Conservation (phyloP, 2,797 vertebrate genomes). For the Lagorchestes hirsutus region DNA sequence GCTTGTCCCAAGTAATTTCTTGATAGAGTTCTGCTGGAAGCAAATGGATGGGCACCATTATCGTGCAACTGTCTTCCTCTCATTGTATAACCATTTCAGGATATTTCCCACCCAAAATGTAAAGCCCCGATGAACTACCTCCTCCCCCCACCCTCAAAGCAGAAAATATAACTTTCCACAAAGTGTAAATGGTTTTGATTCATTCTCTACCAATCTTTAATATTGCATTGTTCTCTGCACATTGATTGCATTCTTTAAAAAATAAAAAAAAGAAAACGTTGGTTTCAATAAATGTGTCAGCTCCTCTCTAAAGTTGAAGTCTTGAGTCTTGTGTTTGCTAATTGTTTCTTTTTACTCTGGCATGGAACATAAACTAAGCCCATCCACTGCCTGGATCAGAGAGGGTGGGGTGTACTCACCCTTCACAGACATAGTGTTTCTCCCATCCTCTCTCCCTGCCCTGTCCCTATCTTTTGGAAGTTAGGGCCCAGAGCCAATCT, state of each 20-base stretch:
- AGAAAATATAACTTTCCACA: not conserved
- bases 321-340: not conserved
- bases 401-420: not conserved
- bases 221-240: not conserved
- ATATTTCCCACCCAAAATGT: not conserved
- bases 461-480: conserved; percentile 47
- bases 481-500: conserved; percentile 53
- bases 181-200: not conserved
- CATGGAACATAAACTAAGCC: not conserved
- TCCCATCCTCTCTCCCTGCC: not conserved
- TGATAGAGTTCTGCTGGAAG: not conserved
- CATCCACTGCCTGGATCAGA: not conserved
- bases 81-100: not conserved
- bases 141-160: not conserved
- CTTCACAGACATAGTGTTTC: not conserved
- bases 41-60: not conserved
- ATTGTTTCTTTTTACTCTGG: not conserved
- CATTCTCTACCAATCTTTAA: not conserved
- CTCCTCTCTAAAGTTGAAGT: not conserved
- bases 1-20: not conserved
- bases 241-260: not conserved
- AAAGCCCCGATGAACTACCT: not conserved
- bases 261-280: not conserved
- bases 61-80: not conserved
- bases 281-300: not conserved